Conservation (phyloP, 2,888 invertebrate genomes). For the Tachystola acroxantha region DNA sequence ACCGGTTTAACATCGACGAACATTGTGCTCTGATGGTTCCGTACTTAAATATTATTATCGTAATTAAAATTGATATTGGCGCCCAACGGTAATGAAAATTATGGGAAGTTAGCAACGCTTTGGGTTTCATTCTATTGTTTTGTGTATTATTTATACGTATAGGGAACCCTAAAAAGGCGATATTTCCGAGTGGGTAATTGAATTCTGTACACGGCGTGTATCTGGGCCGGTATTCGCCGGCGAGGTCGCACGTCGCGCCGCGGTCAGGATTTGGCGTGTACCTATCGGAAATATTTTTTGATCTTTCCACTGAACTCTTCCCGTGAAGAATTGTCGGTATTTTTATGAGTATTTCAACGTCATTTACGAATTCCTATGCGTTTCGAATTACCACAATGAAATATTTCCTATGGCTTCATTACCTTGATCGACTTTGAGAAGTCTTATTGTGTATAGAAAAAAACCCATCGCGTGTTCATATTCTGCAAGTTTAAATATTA, state of each 20-base stretch:
- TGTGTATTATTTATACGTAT: background rate
- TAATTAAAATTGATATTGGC: background rate
- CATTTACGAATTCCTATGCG: slow-evolving; percentile 39
- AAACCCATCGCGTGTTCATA: no score
- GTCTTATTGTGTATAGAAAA: no score
- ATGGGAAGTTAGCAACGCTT: no score
- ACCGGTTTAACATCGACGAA: slow-evolving; percentile 16
- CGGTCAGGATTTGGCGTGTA: slow-evolving; percentile 64
- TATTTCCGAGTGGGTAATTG: slow-evolving; percentile 54
- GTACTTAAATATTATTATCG: slow-evolving; percentile 7
- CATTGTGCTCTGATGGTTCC: slow-evolving; percentile 12
- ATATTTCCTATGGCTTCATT: background rate
- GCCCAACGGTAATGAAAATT: background rate
- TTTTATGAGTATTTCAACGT: slow-evolving; percentile 45
- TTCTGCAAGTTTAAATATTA: no score
- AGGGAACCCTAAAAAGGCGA: slow-evolving; percentile 37
- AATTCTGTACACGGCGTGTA: slow-evolving; percentile 55
- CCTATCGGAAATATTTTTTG: slow-evolving; percentile 57
- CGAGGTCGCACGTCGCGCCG: slow-evolving; percentile 48
- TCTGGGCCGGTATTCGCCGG: slow-evolving; percentile 36
- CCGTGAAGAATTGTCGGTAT: slow-evolving; percentile 46
- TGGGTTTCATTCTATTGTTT: no score
- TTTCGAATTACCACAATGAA: slow-evolving; percentile 1
- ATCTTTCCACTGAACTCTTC: slow-evolving; percentile 48
- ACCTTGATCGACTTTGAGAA: no score